phyloP scores from a whole-genome alignment of 2,888 invertebrate genomes.

The Drosophila rellima region DNA sequence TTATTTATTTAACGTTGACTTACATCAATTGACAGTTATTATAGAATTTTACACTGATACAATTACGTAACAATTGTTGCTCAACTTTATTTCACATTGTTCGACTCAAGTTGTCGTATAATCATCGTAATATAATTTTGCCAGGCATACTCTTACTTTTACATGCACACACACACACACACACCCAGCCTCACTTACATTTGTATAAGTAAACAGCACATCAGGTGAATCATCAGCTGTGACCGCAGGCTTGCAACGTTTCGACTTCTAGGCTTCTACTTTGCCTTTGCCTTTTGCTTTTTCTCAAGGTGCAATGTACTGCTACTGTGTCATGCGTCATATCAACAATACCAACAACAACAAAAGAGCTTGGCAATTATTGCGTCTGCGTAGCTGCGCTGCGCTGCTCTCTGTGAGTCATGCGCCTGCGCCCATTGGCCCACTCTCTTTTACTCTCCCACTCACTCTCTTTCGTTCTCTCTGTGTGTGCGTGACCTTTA shows the following conservation, averaged over 20 bases:
- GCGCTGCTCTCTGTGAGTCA: slow-evolving; percentile 45
- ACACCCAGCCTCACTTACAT: neutral
- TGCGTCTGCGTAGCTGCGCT: slow-evolving; percentile 56
- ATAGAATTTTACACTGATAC: no score
- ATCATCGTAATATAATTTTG: no score
- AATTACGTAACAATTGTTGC: no score
- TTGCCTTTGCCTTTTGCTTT: slow-evolving; percentile 4
- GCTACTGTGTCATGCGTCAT: slow-evolving; percentile 54
- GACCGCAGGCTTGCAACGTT: slow-evolving; percentile 20
- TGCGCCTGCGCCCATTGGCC: slow-evolving; percentile 27
- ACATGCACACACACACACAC: neutral
- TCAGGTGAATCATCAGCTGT: slow-evolving; percentile 55
- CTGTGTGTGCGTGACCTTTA: slow-evolving; percentile 38
- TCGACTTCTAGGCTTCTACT: slow-evolving; percentile 33
- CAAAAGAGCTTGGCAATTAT: slow-evolving; percentile 32
- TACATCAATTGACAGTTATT: no score
- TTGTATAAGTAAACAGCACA: slow-evolving; percentile 9
- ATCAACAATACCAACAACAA: slow-evolving; percentile 21
- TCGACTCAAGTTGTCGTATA: no score
- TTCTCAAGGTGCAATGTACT: slow-evolving; percentile 54
- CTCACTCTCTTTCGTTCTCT: neutral
- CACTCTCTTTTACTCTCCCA: slow-evolving; percentile 6
- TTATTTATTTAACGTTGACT: no score
- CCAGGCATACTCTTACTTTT: neutral
- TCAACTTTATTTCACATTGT: no score